Base-by-base conservation (phyloP, 2,113 vertebrate genomes). In the Toxostoma redivivum region DNA sequence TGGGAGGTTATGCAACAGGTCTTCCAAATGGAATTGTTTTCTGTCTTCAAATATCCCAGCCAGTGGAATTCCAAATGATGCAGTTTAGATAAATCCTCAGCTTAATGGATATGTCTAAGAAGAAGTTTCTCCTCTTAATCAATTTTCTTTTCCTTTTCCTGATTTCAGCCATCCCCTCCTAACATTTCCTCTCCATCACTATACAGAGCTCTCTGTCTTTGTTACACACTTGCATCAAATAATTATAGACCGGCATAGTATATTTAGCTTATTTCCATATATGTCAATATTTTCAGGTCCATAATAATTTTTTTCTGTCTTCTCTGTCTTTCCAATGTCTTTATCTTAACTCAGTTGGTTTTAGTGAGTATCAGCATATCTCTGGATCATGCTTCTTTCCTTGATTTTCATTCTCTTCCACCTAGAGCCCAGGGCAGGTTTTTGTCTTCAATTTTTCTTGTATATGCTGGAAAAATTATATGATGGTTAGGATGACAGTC, bases 221-320 rank as follows among this genome's bases (percentile, higher is more conserved):
- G 7, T 56, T 79, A 27, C 17, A 37, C 10, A 22, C 18, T 53
- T 79, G 38, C 15, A 45, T 58, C 22, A 82, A 62, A 44, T 64
- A 74, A 48, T 11, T 1, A 0, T 60, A 69, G 24, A 78, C 4
- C 7, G 2, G 4, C 6, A n/a, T 35, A 3, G 1, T 64, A 30
- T 54, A 67, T 76, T 67, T 50, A 15, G 7, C 47, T 45, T 44
- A 60, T 76, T 94, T 82, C n/a, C 40, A 57, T 23, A 10, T n/a
- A 14, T 21, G 31, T 60, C 85, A 76, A n/a, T 81, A 86, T 72
- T 87, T 81, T 47, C 24, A 40, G 14, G 23, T 69, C 28, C 11
- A 8, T 72, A 85, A 82, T 72, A 56, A 48, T 69, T 80, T 79
- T 80, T 79, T 64, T 20, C 40, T 85, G 48, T 44, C 28, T 85